A percentile compares a stretch with the other conserved stretches of the same genome.
Conservation (phyloP, 2,888 invertebrate genomes). For the Cryptocheilus praepositus region DNA sequence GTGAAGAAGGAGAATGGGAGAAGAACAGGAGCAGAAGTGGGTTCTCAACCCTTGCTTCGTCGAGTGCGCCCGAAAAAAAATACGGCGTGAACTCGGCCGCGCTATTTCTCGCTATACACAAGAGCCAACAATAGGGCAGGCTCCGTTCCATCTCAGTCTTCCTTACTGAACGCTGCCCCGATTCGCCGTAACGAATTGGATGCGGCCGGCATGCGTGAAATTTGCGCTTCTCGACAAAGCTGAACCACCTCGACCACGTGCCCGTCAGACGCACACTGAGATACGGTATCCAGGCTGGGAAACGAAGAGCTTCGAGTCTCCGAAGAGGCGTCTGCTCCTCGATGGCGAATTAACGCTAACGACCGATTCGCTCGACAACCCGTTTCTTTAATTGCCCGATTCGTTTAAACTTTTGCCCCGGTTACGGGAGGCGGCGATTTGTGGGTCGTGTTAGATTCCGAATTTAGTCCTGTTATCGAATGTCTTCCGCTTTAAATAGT, state of each 20-base stretch:
- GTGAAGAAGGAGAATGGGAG: neutral
- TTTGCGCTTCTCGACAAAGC: conserved; percentile 21
- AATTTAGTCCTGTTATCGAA: no score
- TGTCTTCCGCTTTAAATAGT: no score
- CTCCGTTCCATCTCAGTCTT: neutral
- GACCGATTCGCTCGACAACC: neutral
- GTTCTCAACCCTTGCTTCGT: conserved; percentile 42
- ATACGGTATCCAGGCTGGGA: no score
- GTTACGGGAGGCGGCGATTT: no score
- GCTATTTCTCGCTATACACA: conserved; percentile 43
- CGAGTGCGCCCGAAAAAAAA: conserved; percentile 49
- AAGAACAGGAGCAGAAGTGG: conserved; percentile 29
- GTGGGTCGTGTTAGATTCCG: no score
- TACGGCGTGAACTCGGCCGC: conserved; percentile 48
- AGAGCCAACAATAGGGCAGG: conserved; percentile 38
- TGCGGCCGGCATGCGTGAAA: conserved; percentile 27
- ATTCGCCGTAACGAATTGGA: conserved; percentile 32
- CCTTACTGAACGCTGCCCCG: conserved; percentile 21
- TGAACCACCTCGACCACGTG: neutral
- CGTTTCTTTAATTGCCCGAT: neutral
- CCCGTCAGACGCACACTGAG: no score
- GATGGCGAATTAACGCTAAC: neutral
- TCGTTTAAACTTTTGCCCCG: no score
- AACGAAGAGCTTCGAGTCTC: no score
- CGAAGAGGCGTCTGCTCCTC: neutral